Evolutionary conservation across 2,797 vertebrate species (phyloP), one percentile per base, ranked within the genome.

Genomic region (Eulemur mongoz): DNA sequence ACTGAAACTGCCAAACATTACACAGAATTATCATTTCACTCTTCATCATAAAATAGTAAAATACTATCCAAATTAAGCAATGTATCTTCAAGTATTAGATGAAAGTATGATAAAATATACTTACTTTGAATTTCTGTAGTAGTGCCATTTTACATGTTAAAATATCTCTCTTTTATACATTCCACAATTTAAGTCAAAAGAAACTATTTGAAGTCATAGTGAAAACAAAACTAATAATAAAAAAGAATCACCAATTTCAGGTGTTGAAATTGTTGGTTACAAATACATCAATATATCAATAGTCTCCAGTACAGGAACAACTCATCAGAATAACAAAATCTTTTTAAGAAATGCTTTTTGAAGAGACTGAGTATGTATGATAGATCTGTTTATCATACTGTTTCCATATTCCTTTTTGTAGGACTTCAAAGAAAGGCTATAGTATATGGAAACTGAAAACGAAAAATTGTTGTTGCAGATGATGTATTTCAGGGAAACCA

Each of bases 271-370:
- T 88, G 23, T 92, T 87, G 32, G 12, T 94, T 87, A 65, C 32
- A 80, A 83, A 91, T 90, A 94, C 20, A 61, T 79, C 54, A 81
- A 23, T n/a, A 67, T 90, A 75, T 61, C 32, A 79, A 54, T 92
- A 78, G 10, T 90, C 93, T 79, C 18, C 15, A 67, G 43, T 61
- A 80, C 45, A 85, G 22, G 30, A 70, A 67, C 2, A 91, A 59
- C 17, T 79, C 38, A 90, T 83, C 65, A 69, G 89, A 92, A 80
- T 57, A 80, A 57, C 22, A 83, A 63, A 93, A 69, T 52, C 35
- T 73, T 85, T 89, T 70, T 15, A 85, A 81, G n/a, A 87, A 94
- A 80, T 83, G 18, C 23, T 95, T 95, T 95, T 75, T 88, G 27
- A 85, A 84, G 63, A 91, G 27, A 75, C 35, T 86, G 38, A 90